These are phyloP conservation scores for Hiodon alosoides DNA, from an alignment of 2,113 vertebrate species.

Conservation along the genomic window DNA sequence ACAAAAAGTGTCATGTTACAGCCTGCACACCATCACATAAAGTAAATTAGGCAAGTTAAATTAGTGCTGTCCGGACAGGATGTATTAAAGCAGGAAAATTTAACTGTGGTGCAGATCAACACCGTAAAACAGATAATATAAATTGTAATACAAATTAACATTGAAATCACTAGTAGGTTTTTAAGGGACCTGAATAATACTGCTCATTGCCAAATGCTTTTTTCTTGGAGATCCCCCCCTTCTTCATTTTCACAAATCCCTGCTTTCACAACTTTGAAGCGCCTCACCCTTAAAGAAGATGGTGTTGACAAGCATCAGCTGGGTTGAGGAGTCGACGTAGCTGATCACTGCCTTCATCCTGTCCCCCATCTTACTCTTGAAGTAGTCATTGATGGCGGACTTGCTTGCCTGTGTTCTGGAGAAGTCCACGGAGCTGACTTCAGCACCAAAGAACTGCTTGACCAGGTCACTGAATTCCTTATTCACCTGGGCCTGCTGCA, in stretches of 20 bases:
- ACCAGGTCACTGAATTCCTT: conserved; percentile 60
- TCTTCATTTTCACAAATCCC: neutral
- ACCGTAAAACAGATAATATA: too few species aligned
- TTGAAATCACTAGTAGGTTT: too few species aligned
- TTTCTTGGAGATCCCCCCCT: neutral
- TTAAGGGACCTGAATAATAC: neutral
- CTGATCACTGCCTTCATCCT: conserved; percentile 59
- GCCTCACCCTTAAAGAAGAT: conserved; percentile 68
- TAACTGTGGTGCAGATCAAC: too few species aligned
- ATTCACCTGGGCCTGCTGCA: conserved; percentile 49
- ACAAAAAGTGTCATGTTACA: neutral
- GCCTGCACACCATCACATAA: neutral
- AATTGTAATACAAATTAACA: too few species aligned
- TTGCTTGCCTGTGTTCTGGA: conserved; percentile 44
- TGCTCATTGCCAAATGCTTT: neutral
- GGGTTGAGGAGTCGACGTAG: conserved; percentile 55
- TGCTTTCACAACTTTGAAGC: neutral
- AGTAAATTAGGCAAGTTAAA: too few species aligned
- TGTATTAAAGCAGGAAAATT: too few species aligned
- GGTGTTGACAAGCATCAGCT: conserved; percentile 68
- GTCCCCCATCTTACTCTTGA: conserved; percentile 55
- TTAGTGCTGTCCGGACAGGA: too few species aligned
- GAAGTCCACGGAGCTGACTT: conserved; percentile 56
- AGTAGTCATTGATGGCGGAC: conserved; percentile 60
- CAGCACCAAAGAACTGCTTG: conserved; percentile 65